Evolutionary conservation across 2,113 vertebrate genomes (phyloP).

Genomic region (Tichodroma muraria): DNA sequence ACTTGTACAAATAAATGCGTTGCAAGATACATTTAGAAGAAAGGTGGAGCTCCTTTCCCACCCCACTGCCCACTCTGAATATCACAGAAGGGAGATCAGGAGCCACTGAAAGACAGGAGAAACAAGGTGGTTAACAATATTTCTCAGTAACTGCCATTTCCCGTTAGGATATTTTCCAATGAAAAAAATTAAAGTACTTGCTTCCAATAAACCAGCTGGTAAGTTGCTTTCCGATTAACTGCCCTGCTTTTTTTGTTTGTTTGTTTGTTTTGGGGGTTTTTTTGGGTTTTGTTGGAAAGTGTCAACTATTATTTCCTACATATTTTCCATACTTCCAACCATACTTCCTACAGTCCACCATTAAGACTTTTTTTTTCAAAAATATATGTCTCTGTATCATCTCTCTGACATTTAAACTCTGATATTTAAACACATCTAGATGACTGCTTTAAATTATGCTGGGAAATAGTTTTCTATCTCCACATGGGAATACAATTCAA

Average conservation of each 20-base stretch:
- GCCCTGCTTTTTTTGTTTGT: neutral
- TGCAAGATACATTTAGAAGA: neutral
- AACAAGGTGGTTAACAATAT: neutral
- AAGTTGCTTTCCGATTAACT: neutral
- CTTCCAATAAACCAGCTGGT: neutral
- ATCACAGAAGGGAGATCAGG: neutral
- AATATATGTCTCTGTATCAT: neutral
- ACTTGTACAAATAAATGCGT: neutral
- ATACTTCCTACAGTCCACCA: neutral
- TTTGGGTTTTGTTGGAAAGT: neutral
- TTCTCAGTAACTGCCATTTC: neutral
- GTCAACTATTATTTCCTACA: neutral
- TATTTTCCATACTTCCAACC: too few species aligned
- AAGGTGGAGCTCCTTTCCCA: neutral
- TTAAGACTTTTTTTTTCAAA: neutral
- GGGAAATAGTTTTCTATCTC: neutral
- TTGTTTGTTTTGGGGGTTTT: too few species aligned
- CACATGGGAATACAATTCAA: neutral
- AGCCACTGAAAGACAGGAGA: neutral
- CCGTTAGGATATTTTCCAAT: neutral
- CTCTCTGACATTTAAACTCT: neutral
- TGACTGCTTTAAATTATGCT: neutral
- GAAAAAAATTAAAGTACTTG: neutral
- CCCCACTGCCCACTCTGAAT: accelerated
- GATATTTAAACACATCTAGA: neutral